These are phyloP conservation scores for Smittia sp. DNA, from an alignment of 2,888 invertebrate species.

Conservation along the genomic window DNA sequence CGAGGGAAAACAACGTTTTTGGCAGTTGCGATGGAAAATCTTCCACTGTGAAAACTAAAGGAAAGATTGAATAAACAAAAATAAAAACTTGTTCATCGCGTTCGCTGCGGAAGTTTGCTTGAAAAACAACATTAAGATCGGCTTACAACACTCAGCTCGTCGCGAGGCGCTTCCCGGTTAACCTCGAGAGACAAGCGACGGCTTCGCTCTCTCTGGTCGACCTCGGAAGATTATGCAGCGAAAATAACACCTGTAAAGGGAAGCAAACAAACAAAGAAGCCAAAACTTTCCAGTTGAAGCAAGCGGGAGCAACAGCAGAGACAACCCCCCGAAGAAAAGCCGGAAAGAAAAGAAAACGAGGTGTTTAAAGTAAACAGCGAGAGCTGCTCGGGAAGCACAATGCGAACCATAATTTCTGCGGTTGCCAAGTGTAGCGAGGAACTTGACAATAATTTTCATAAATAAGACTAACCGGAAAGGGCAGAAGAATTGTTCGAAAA, in stretches of 20 bases:
- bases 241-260: neutral
- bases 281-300: neutral
- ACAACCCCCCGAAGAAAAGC: neutral
- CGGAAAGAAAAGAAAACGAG: neutral
- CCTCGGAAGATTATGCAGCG: neutral
- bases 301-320: neutral
- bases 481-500: too few species aligned
- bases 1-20: too few species aligned
- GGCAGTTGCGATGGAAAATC: too few species aligned
- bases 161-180: neutral
- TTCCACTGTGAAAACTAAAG: neutral
- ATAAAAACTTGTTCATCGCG: neutral
- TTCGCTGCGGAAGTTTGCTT: neutral
- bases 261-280: neutral
- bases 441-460: neutral
- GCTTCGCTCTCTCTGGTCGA: neutral
- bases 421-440: neutral
- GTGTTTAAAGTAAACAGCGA: neutral
- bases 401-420: neutral
- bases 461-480: neutral
- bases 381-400: neutral
- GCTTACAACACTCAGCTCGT: neutral
- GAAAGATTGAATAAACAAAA: constrained; percentile 8
- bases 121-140: constrained; percentile 3
- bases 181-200: neutral